Evolutionary conservation across 2,113 vertebrate species (phyloP).

Genomic region (Xenus cinereus): DNA sequence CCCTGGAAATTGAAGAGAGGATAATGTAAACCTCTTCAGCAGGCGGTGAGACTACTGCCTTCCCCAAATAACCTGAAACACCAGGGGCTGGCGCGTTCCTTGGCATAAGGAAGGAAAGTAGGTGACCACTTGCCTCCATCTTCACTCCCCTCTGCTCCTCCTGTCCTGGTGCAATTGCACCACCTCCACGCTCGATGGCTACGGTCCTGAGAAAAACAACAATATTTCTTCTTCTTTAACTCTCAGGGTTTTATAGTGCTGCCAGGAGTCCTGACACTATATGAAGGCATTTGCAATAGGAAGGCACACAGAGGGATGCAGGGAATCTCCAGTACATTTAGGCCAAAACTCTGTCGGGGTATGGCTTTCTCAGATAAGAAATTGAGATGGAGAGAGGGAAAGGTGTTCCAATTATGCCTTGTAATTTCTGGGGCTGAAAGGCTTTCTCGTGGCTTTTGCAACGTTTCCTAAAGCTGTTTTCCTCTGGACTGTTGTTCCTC

Average conservation of each 20-base stretch:
- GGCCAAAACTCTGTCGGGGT: background rate
- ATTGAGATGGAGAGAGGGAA: background rate
- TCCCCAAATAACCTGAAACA: background rate
- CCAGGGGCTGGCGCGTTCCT: background rate
- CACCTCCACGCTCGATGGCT: background rate
- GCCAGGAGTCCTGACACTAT: background rate
- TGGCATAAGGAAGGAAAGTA: background rate
- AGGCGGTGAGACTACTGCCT: background rate
- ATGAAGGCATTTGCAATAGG: background rate
- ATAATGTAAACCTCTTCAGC: background rate
- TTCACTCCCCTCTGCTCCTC: background rate
- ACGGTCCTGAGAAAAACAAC: background rate
- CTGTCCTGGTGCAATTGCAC: background rate
- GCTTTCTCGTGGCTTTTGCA: background rate
- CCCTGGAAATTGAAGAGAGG: background rate
- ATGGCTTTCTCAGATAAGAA: background rate
- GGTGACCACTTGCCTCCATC: background rate
- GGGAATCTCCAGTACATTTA: background rate
- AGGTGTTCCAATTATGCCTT: background rate
- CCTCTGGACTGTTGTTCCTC: background rate
- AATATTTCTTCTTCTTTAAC: background rate
- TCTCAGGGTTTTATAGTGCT: background rate
- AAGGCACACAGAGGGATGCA: background rate
- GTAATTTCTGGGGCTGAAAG: background rate
- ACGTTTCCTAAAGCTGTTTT: slow-evolving; percentile 4